Conservation (phyloP, 2,797 vertebrate genomes). For the Acrocephalus scirpaceus region DNA sequence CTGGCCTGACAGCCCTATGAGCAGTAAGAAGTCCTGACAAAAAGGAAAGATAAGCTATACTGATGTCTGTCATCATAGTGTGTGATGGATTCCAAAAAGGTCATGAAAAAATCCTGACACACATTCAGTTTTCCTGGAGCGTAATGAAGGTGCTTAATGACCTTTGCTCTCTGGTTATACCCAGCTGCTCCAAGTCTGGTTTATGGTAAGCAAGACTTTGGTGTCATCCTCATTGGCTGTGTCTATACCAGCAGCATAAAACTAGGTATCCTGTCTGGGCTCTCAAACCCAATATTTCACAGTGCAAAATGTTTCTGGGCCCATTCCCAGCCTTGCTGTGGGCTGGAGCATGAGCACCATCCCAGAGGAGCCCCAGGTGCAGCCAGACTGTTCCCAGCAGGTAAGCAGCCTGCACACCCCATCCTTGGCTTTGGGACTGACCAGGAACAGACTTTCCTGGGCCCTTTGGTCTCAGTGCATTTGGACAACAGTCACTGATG, state of each 20-base stretch:
- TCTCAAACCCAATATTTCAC: not conserved
- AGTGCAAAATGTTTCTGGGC: not conserved
- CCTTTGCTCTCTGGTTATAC: not conserved
- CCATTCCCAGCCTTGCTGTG: not conserved
- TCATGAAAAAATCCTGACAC: not conserved
- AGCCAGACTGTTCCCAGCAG: not conserved
- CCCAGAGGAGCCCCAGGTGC: not conserved
- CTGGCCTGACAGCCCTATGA: not conserved
- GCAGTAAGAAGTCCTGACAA: not conserved
- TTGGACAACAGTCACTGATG: not conserved
- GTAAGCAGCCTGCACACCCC: not conserved
- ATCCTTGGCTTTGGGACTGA: not conserved
- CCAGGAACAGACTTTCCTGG: not conserved
- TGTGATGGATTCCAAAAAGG: not conserved
- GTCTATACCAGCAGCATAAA: not conserved
- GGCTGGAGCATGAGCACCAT: not conserved
- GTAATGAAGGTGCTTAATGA: not conserved
- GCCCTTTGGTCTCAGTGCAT: not conserved
- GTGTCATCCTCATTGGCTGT: not conserved
- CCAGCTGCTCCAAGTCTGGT: not conserved
- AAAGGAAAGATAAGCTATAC: not conserved
- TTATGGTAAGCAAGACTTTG: not conserved
- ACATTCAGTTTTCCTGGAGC: not conserved
- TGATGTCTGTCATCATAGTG: not conserved
- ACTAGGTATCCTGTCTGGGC: not conserved